Conservation (phyloP, 2,888 invertebrate genomes). For the Drosophila tripunctata region DNA sequence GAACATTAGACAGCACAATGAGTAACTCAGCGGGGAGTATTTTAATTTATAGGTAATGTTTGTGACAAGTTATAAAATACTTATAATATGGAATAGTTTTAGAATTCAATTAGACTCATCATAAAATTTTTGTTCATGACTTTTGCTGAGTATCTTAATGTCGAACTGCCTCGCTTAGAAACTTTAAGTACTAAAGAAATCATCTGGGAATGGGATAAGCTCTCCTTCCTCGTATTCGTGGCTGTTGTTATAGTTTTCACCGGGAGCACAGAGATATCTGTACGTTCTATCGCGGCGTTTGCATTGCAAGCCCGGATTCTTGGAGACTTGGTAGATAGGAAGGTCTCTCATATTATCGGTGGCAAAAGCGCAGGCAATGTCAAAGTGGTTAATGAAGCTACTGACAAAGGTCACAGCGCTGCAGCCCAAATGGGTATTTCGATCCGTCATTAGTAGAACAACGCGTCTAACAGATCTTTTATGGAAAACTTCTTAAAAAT, state of each 20-base stretch:
- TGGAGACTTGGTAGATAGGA: conserved; percentile 35
- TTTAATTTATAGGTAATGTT: too few relatives aligned
- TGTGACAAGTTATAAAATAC: too few relatives aligned
- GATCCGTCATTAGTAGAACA: conserved; percentile 46
- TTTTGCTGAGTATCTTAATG: too few relatives aligned
- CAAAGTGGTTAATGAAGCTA: conserved; percentile 3
- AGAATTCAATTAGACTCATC: too few relatives aligned
- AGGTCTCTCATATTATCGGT: conserved; percentile 31
- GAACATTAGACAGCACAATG: conserved; percentile 3
- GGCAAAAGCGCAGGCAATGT: conserved; percentile 44
- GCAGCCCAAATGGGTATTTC: conserved; percentile 55
- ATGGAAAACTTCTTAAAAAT: not conserved
- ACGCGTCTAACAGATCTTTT: conserved; percentile 19
- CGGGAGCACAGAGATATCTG: conserved; percentile 39
- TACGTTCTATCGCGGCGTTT: conserved; percentile 17
- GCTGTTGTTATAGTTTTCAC: conserved; percentile 34
- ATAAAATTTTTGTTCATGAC: too few relatives aligned
- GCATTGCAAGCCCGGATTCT: conserved; percentile 25
- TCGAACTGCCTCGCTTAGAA: too few relatives aligned
- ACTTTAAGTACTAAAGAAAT: not conserved
- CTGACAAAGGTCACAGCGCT: conserved; percentile 15
- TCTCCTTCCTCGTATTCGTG: conserved; percentile 19
- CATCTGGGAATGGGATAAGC: not conserved
- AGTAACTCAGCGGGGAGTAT: not conserved
- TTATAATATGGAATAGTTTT: too few relatives aligned